Base-by-base conservation (phyloP, 2,113 vertebrate genomes). In the Petrocephalus microphthalmus region DNA sequence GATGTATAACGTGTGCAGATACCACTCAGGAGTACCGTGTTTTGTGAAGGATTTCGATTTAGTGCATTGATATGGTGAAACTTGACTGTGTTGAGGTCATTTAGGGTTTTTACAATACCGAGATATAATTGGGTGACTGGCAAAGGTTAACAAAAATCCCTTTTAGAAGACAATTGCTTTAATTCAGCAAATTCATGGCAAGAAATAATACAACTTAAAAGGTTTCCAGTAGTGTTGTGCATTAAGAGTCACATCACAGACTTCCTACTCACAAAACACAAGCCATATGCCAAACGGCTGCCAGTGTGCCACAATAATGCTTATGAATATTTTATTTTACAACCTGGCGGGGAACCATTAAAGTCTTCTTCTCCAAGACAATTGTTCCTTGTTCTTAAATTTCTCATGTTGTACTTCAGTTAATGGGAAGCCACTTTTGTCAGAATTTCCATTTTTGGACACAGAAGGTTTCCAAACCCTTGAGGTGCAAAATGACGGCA, bases 181-280 rank as follows among this genome's bases (percentile, higher is more conserved):
- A 71, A 81, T 88, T 81, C 13, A 56, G 52, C 52, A 88, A 57
- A 49, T 84, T 49, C 54, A 84, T 88, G 45, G 78, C 37, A 64
- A 88, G 25, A 49, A 51, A 64, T 15, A 84, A n/a, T 56, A 64
- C 51, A 88, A 84, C 78, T 85, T 84, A 51, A 42, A 83, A 49
- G 53, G 22, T 20, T n/a, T 64, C 47, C 29, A 60, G 37, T 54
- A 42, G 45, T 74, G 42, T 20, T 42, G 54, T 82, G 22, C 52
- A 82, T 88, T 82, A 53, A 60, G 74, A 33, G 54, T 84, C 88
- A 81, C 29, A 51, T 60, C 81, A 84, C 53, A 33, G 52, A 82
- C 81, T 84, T 88, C 56, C 81, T 47, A 56, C 47, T 13, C 37
- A 29, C 54, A 84, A 54, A 88, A 84, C 78, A 82, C 57, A 88